A percentile compares a stretch with the other conserved stretches of the same genome.
Conservation (phyloP, 2,113 vertebrate genomes). For the Oncorhynchus kisutch region DNA sequence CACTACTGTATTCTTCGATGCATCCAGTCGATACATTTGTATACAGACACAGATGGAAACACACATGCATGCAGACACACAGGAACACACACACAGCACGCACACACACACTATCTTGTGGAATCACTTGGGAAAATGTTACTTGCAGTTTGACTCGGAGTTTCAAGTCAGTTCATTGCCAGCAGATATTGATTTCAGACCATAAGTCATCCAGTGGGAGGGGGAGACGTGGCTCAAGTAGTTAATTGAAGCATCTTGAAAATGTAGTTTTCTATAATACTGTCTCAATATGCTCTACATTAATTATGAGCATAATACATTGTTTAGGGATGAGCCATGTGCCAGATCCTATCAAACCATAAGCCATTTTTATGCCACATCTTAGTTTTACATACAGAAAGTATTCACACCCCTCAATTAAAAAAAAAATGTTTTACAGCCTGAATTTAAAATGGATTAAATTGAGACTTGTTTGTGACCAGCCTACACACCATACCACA, state of each 20-base stretch:
- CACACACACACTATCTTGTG: not conserved
- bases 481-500: no score
- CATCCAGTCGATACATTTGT: not conserved
- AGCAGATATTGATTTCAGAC: constrained; percentile 11
- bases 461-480: no score
- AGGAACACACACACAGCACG: not conserved
- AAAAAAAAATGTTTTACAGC: no score
- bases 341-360: no score
- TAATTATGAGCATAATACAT: not conserved
- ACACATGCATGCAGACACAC: not conserved
- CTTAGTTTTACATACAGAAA: no score
- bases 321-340: not conserved
- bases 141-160: not conserved
- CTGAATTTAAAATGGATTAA: no score
- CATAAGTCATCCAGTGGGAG: constrained; percentile 8
- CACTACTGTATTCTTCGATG: not conserved
- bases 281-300: not conserved
- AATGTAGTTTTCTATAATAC: not conserved
- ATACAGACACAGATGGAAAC: not conserved
- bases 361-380: no score
- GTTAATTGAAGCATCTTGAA: not conserved
- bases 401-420: no score
- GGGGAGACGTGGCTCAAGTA: not conserved
- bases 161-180: constrained; percentile 12
- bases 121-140: not conserved